A percentile compares a stretch with the other conserved stretches of the same genome.
phyloP scores from a whole-genome alignment of 2,888 invertebrate species.

The Drymonia ruficornis region DNA sequence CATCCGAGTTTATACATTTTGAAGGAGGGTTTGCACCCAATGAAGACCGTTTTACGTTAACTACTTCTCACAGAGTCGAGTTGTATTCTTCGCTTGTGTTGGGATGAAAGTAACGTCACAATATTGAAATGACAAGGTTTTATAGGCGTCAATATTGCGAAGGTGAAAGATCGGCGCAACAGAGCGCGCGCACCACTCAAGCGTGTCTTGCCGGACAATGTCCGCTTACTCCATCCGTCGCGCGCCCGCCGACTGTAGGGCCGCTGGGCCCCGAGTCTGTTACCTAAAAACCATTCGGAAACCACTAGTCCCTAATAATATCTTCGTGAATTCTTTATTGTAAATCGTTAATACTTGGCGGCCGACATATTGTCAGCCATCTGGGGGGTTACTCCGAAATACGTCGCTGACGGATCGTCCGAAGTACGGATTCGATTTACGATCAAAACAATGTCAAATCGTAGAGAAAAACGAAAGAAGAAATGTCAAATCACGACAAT shows the following conservation, averaged over 20 bases:
- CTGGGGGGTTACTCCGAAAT: too few species aligned
- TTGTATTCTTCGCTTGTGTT: slow-evolving; percentile 75
- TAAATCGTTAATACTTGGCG: too few species aligned
- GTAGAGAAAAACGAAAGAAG: too few species aligned
- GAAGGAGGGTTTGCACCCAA: slow-evolving; percentile 74
- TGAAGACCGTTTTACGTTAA: slow-evolving; percentile 45
- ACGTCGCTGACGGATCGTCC: too few species aligned
- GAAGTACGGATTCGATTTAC: too few species aligned
- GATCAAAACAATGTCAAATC: too few species aligned
- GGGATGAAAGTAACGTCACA: slow-evolving; percentile 82
- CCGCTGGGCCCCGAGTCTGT: too few species aligned
- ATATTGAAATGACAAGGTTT: slow-evolving; percentile 81
- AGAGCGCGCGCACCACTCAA: slow-evolving; percentile 75
- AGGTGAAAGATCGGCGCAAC: slow-evolving; percentile 83
- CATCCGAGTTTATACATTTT: slow-evolving; percentile 69
- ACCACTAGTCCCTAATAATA: too few species aligned
- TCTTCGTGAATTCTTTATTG: too few species aligned
- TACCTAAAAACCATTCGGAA: too few species aligned
- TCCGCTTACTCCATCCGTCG: slow-evolving; percentile 78
- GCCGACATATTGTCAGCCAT: too few species aligned
- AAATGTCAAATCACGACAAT: too few species aligned
- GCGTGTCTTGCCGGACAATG: slow-evolving; percentile 79
- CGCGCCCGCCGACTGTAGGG: slow-evolving; percentile 44
- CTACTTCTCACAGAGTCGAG: slow-evolving; percentile 59
- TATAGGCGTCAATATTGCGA: slow-evolving; percentile 84